Conservation (phyloP, 2,888 invertebrate genomes). For the Sericinus montela region DNA sequence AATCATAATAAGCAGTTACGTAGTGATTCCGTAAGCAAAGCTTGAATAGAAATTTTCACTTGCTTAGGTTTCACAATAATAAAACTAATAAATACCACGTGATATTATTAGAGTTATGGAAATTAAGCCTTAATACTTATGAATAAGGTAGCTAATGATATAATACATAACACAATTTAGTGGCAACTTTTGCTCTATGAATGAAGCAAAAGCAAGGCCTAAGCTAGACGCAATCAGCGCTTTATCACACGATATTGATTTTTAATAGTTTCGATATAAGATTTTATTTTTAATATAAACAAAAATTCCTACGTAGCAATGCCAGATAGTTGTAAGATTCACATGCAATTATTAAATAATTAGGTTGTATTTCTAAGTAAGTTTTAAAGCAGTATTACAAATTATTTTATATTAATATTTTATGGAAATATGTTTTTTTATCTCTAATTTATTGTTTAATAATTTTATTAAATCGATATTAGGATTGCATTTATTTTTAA, state of each 20-base stretch:
- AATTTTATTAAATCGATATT: too few relatives aligned
- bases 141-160: constrained; percentile 9
- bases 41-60: constrained; percentile 5
- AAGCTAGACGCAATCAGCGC: neutral
- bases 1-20: too few relatives aligned
- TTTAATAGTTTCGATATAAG: constrained; percentile 1
- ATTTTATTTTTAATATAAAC: neutral
- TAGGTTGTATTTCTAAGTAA: neutral
- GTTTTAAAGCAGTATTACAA: constrained; percentile 2
- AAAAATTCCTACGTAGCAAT: neutral
- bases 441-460: neutral
- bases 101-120: constrained; percentile 18
- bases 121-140: constrained; percentile 1
- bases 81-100: constrained; percentile 16
- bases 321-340: neutral
- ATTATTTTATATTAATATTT: neutral
- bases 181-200: neutral
- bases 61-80: constrained; percentile 3
- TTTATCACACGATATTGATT: neutral
- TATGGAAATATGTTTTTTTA: neutral
- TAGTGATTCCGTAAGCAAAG: neutral
- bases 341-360: too few relatives aligned
- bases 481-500: too few relatives aligned
- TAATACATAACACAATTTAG: constrained; percentile 10
- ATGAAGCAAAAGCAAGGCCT: constrained; percentile 1